phyloP scores from a whole-genome alignment of 2,113 vertebrate species.

The Perognathus longimembris region DNA sequence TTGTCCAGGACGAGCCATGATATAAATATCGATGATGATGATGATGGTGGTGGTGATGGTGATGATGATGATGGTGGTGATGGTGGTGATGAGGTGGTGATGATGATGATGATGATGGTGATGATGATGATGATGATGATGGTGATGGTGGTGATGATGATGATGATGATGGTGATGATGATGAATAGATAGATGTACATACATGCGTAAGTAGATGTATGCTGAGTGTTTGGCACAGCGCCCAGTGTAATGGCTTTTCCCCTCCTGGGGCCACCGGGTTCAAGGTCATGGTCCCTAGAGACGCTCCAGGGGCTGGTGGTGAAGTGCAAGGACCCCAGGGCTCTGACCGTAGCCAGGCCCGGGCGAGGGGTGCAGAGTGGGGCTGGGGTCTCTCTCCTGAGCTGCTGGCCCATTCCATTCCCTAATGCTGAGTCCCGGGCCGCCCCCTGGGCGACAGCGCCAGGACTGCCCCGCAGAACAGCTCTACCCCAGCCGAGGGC shows the following conservation, averaged over 20 bases:
- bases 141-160: too few relatives aligned
- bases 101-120: too few relatives aligned
- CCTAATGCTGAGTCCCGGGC: background rate
- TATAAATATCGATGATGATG: too few relatives aligned
- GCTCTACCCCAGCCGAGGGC: accelerated
- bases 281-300: background rate
- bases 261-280: background rate
- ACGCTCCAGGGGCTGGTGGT: background rate
- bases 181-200: too few relatives aligned
- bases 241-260: too few relatives aligned
- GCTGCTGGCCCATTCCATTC: background rate
- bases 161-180: too few relatives aligned
- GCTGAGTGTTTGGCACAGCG: too few relatives aligned
- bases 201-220: too few relatives aligned
- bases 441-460: background rate
- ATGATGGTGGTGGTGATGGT: too few relatives aligned
- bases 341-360: background rate
- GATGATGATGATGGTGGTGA: too few relatives aligned
- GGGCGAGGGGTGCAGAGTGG: background rate
- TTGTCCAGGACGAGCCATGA: background rate
- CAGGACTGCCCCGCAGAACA: background rate
- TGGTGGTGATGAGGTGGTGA: too few relatives aligned
- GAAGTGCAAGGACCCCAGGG: background rate
- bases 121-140: too few relatives aligned
- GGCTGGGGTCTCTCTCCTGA: background rate